phyloP scores from a whole-genome alignment of 2,888 invertebrate species.

The Clepsis dumicolana region DNA sequence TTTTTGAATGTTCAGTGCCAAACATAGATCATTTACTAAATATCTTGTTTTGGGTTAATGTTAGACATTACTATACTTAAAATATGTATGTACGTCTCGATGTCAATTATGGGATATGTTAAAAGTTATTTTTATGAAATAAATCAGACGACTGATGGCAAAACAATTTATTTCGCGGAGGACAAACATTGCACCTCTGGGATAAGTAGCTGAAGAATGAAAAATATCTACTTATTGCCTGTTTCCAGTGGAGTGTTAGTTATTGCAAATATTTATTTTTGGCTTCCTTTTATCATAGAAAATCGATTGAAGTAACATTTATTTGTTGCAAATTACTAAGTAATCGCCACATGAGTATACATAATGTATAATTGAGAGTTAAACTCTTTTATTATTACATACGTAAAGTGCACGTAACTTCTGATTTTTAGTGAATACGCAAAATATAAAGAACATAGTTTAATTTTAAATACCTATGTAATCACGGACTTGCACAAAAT shows the following conservation, averaged over 20 bases:
- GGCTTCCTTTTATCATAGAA: conserved; percentile 12
- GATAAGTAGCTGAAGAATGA: background rate
- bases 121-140: conserved; percentile 16
- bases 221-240: background rate
- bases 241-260: background rate
- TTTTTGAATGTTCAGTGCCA: conserved; percentile 28
- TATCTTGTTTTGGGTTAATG: conserved; percentile 13
- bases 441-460: background rate
- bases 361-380: conserved; percentile 32
- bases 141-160: conserved; percentile 2
- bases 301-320: conserved; percentile 9
- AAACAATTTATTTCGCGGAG: background rate
- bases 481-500: conserved; percentile 12
- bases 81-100: conserved; percentile 38
- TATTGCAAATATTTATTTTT: conserved; percentile 12
- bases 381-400: conserved; percentile 33
- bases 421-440: conserved; percentile 17
- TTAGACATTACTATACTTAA: conserved; percentile 24
- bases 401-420: conserved; percentile 24
- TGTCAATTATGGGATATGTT: conserved; percentile 41
- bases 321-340: conserved; percentile 30
- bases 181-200: background rate
- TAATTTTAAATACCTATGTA: background rate
- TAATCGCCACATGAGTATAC: conserved; percentile 16
- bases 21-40: conserved; percentile 16